These are phyloP conservation scores for Eupithecia subumbrata DNA, from an alignment of 2,888 invertebrate genomes.

Conservation along the genomic window DNA sequence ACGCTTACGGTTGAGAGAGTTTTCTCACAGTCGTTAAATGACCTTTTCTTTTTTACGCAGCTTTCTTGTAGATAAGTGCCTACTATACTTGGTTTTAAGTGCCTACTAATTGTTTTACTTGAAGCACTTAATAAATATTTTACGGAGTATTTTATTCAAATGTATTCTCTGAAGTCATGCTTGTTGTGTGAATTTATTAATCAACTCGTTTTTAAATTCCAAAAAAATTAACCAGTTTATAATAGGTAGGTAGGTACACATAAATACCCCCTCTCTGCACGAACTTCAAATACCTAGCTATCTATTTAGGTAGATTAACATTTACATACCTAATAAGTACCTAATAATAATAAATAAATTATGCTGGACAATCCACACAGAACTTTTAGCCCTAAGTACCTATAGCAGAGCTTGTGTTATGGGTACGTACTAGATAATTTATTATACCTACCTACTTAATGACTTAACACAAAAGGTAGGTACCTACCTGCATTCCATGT, in stretches of 20 bases:
- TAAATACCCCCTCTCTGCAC: no score
- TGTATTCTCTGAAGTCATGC: not conserved
- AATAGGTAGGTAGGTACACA: no score
- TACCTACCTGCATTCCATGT: no score
- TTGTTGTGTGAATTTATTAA: not conserved
- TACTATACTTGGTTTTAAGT: no score
- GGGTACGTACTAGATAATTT: no score
- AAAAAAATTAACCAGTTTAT: not conserved
- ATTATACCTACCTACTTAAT: no score
- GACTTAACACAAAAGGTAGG: no score
- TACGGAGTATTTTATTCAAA: not conserved
- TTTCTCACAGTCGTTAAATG: constrained; percentile 31
- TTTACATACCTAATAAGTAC: no score
- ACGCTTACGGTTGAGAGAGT: constrained; percentile 34
- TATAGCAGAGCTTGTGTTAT: no score
- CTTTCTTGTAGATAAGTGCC: not conserved
- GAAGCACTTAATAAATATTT: not conserved
- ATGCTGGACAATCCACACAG: no score
- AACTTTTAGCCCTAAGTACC: no score
- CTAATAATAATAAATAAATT: no score
- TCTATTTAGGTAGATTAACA: not conserved
- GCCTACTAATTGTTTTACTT: not conserved
- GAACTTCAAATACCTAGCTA: not conserved
- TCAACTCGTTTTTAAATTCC: not conserved
- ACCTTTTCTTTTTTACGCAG: not conserved